phyloP scores from a whole-genome alignment of 2,888 invertebrate species.

The Nemotelus pantherinus region DNA sequence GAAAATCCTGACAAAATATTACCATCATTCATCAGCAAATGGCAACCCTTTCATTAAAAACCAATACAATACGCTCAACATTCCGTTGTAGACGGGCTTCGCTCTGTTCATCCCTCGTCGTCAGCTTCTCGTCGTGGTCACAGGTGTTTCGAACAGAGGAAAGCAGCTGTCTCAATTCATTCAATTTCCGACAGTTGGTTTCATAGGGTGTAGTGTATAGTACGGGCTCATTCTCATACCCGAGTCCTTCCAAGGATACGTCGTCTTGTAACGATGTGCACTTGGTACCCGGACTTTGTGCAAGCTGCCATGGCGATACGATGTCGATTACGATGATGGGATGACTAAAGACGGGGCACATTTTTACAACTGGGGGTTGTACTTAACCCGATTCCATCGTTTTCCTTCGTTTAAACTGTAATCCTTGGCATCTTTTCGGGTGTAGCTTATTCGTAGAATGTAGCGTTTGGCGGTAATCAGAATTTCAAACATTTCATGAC shows the following conservation, averaged over 20 bases:
- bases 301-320: neutral
- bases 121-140: constrained; percentile 46
- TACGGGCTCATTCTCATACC: constrained; percentile 36
- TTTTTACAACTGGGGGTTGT: constrained; percentile 43
- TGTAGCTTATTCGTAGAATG: neutral
- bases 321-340: constrained; percentile 32
- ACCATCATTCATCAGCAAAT: no score
- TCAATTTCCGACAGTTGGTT: constrained; percentile 47
- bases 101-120: neutral
- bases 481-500: constrained; percentile 44
- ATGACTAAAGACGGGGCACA: constrained; percentile 31
- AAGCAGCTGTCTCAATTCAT: constrained; percentile 51
- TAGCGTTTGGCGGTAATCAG: neutral
- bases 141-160: constrained; percentile 52
- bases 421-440: constrained; percentile 6
- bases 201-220: constrained; percentile 12
- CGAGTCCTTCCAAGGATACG: constrained; percentile 17
- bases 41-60: no score
- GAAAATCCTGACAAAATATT: no score
- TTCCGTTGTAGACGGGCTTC: no score
- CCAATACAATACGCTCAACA: no score
- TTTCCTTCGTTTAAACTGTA: constrained; percentile 4
- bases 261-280: constrained; percentile 12
- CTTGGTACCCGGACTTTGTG: constrained; percentile 24
- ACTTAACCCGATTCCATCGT: constrained; percentile 16